Conservation (phyloP, 2,797 vertebrate species). For the Falco berigora region DNA sequence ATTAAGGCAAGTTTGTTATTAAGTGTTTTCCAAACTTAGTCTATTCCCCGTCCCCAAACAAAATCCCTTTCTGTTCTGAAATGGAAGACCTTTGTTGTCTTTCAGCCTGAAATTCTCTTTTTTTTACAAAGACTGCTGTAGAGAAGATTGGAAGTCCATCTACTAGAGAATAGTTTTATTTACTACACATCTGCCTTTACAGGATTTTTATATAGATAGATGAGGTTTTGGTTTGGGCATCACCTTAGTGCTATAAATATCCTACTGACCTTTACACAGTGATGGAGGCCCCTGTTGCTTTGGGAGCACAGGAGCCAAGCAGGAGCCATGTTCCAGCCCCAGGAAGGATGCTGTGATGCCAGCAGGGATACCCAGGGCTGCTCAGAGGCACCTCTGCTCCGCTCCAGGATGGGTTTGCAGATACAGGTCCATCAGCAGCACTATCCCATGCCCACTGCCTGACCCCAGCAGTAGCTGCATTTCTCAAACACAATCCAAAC, state of each 20-base stretch:
- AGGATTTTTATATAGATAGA: background rate
- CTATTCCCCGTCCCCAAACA: background rate
- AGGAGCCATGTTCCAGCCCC: background rate
- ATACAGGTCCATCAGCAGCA: background rate
- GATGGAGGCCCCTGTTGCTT: background rate
- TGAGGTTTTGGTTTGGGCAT: background rate
- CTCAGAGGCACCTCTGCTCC: background rate
- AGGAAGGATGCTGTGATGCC: background rate
- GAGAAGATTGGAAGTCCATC: background rate
- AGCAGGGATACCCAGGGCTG: background rate
- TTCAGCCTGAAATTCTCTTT: background rate
- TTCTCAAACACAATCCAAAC: background rate
- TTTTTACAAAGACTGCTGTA: background rate
- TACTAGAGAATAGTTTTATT: background rate
- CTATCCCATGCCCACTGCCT: background rate
- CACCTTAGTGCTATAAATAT: background rate
- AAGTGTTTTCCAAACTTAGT: slow-evolving; percentile 56
- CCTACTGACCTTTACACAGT: background rate
- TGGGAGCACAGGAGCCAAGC: background rate
- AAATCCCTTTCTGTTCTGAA: background rate
- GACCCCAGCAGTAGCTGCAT: background rate
- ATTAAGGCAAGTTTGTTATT: slow-evolving; percentile 19
- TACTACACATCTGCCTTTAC: background rate
- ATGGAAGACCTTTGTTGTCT: background rate
- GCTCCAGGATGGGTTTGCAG: background rate